Evolutionary conservation across 2,113 vertebrate species (phyloP), one percentile per base, ranked within the genome.

Genomic region (Mesembrinibis cayennensis): DNA sequence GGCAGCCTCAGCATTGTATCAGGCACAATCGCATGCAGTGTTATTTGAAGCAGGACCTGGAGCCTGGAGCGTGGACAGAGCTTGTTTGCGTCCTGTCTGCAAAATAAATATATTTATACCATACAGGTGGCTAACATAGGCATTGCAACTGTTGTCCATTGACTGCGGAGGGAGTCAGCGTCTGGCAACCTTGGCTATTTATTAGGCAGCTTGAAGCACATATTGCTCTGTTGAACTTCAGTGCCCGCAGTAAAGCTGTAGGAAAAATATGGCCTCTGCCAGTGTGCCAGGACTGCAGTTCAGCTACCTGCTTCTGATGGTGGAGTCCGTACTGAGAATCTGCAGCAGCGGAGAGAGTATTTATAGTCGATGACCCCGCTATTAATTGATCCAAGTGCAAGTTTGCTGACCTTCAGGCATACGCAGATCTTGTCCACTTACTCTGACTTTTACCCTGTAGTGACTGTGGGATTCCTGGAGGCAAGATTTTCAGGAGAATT

Each of bases 371-470:
- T 70, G 87, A 53, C n/a, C 38, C 36, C 1, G 0, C 21, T n/a
- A 66, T 62, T 74, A 70, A 84, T 63, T 87, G 81, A 94, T 84
- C 47, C 63, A 53, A 86, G 34, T 0, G 3, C 20, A 65, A 13
- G 27, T 73, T 77, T 70, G 18, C 76, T 87, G 80, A 83, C 80
- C 53, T 94, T 83, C 58, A 89, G 93, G 67, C 67, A 34, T 22
- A 6, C 21, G 32, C 9, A 19, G 45, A 53, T 72, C 49, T 65
- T 77, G 66, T 52, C 44, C 61, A 6, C 2, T 10, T 40, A 58
- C 77, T 30, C 63, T 66, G 72, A 62, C n/a, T 89, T 87, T 55
- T 71, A 71, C 69, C 16, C 32, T 56, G 27, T 30, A 30, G 53
- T 49, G 45, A 65, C 56, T 74, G 21, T 73, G 47, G 59, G 55